Percentiles rank a stretch among this genome's conserved stretches.
Evolutionary conservation across 1,140 invertebrate species (phyloP).

Genomic region (Stegodyphus dumicola): DNA sequence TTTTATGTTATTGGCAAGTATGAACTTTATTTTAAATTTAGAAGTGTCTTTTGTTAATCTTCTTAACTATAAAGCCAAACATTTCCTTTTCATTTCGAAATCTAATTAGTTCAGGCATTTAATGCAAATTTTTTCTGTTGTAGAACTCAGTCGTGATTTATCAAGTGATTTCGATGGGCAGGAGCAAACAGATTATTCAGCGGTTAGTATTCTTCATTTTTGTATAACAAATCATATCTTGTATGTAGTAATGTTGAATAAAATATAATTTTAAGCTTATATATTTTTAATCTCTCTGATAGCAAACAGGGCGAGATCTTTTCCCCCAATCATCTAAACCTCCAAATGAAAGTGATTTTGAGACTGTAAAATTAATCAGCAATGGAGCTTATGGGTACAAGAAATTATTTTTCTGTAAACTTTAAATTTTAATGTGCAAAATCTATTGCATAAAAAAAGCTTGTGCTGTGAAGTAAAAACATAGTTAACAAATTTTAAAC

Average conservation of each 20-base stretch:
- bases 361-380: conserved; percentile 96
- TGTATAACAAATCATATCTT: neutral
- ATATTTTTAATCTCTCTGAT: neutral
- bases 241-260: neutral
- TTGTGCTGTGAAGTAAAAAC: too few species aligned
- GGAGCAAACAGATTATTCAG: conserved; percentile 24
- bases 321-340: conserved; percentile 64
- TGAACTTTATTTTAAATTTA: too few species aligned
- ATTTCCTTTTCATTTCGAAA: too few species aligned
- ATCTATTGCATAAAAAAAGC: too few species aligned
- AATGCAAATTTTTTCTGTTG: neutral
- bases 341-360: conserved; percentile 95
- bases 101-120: too few species aligned
- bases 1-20: too few species aligned
- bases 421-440: too few species aligned
- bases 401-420: too few species aligned
- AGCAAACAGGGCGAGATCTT: conserved; percentile 46
- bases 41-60: too few species aligned
- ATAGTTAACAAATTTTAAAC: too few species aligned
- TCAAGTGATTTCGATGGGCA: conserved; percentile 21
- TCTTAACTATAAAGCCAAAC: too few species aligned
- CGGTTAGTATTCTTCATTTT: neutral
- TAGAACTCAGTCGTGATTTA: conserved; percentile 42
- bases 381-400: conserved; percentile 80
- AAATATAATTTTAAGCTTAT: too few species aligned